Evolutionary conservation across 2,113 vertebrate genomes (phyloP), one percentile per base, ranked within the genome.

Genomic region (Periophthalmus modestus): DNA sequence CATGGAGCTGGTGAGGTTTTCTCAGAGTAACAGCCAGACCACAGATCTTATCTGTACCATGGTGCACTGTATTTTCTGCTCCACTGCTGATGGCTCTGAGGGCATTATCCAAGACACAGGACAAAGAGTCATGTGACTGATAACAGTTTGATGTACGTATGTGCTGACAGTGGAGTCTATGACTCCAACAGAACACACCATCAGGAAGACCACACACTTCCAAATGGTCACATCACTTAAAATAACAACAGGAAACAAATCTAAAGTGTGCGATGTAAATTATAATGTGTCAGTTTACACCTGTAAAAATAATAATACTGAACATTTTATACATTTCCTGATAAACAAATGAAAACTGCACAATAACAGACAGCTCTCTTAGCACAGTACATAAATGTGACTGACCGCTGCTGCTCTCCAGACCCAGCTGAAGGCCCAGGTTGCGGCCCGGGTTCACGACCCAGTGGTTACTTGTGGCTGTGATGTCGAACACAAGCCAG

Each of bases 401-500:
- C 95, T 95, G 87, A 99, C 97, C 96, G 0, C 94, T 95, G 9
- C 91, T 58, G 28, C 92, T 96, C 72, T 98, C 97, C 83, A 98
- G 94, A 0, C 95, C 96, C 3, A 99, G 93, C 93, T 98, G 97
- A 46, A 99, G 92, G 66, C 97, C 97, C 4, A 99, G 93, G 72
- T 99, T 98, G 84, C 95, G 95, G 7, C 94, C 94, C 0, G 97
- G 97, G 78, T 97, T 97, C 87, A 98, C 91, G 74, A 98, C 95
- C 97, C 97, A 99, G 89, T 97, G 97, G 91, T 98, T 98, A 71
- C 97, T 98, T 81, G 97, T 98, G 50, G 95, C 96, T 0, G 97
- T 98, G 28, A 99, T 95, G 77, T 99, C 97, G 23, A 99, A 98
- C 81, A 98, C 97, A 89, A 99, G 85, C 97, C 97, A 99, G 50